Evolutionary conservation across 2,113 vertebrate species (phyloP).

Genomic region (Scolopax mira): DNA sequence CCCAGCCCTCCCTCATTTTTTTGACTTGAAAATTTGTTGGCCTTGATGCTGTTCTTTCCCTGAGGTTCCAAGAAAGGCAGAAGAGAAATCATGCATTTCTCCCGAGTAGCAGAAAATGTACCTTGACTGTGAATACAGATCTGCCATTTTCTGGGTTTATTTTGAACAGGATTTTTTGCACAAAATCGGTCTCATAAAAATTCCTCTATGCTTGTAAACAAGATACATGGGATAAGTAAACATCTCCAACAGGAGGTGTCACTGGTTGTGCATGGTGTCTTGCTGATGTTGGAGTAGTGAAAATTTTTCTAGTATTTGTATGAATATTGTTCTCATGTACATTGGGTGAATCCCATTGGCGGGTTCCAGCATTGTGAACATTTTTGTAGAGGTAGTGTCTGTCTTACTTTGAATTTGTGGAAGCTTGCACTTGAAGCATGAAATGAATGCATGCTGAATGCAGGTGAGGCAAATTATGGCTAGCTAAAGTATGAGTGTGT

Average conservation of each 20-base stretch:
- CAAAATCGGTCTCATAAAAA: neutral
- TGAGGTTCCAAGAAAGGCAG: neutral
- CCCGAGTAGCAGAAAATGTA: neutral
- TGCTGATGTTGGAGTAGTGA: neutral
- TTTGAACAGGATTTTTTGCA: neutral
- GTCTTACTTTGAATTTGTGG: neutral
- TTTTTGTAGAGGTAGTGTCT: neutral
- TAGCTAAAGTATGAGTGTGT: neutral
- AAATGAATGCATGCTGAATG: neutral
- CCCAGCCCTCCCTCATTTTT: neutral
- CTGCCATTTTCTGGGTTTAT: neutral
- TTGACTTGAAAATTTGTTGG: neutral
- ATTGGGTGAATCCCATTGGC: neutral
- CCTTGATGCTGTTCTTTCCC: neutral
- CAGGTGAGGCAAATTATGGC: neutral
- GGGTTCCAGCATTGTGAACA: neutral
- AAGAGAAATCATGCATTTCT: neutral
- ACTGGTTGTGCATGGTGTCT: fast-evolving
- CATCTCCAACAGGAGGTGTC: neutral
- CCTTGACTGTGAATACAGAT: neutral
- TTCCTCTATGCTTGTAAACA: neutral
- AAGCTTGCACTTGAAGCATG: neutral
- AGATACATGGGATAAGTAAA: neutral
- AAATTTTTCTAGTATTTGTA: neutral
- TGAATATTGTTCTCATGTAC: neutral